Evolutionary conservation across 2,113 vertebrate genomes (phyloP).

Genomic region (Aepyceros melampus): DNA sequence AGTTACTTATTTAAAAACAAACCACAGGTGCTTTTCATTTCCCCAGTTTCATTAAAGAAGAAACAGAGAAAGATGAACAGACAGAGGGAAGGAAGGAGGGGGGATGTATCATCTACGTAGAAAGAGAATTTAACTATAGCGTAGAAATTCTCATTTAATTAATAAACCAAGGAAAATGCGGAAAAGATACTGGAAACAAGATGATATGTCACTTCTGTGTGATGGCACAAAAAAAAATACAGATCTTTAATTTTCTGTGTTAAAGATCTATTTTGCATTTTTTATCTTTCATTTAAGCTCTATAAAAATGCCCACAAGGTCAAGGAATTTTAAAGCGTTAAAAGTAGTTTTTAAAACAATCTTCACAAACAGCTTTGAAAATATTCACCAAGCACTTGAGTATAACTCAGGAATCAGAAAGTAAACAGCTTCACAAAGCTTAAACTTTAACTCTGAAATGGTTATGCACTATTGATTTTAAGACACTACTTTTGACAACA

Average conservation of each 20-base stretch:
- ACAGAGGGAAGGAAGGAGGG: not conserved
- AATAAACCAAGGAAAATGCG: not conserved
- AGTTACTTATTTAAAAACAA: not conserved
- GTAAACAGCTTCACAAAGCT: not conserved
- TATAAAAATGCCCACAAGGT: not conserved
- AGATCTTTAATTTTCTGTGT: not conserved
- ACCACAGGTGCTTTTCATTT: not conserved
- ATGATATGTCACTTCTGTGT: not conserved
- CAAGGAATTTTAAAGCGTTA: not conserved
- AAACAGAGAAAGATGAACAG: not conserved
- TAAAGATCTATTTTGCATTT: not conserved
- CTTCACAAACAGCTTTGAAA: slow-evolving; percentile 1
- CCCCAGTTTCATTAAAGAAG: not conserved
- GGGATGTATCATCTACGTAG: not conserved
- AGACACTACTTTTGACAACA: not conserved
- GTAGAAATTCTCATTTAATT: not conserved
- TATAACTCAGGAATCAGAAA: not conserved
- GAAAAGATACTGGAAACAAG: not conserved
- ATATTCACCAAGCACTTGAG: not conserved
- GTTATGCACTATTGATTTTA: not conserved
- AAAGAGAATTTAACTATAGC: not conserved
- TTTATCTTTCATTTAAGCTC: not conserved
- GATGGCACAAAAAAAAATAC: not conserved
- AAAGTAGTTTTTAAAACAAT: not conserved
- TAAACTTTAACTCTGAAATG: not conserved